A percentile compares a stretch with the other conserved stretches of the same genome.
Conservation (phyloP, 2,113 vertebrate species). For the Pyxicephalus adspersus region DNA sequence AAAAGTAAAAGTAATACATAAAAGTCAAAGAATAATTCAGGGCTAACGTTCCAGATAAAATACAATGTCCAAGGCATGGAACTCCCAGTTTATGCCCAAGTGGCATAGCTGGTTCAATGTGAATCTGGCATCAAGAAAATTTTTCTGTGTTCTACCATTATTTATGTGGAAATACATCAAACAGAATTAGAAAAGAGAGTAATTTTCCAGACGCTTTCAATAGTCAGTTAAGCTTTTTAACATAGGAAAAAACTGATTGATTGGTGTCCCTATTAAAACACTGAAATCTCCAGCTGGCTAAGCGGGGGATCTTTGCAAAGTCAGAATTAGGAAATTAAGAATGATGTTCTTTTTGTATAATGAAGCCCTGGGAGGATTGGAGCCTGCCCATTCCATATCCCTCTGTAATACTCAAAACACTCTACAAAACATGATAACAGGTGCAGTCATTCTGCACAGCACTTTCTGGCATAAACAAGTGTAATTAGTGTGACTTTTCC, state of each 20-base stretch:
- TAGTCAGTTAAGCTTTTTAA: constrained; percentile 23
- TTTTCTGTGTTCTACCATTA: neutral
- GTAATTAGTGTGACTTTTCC: neutral
- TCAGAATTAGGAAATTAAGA: constrained; percentile 54
- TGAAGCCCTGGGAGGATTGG: constrained; percentile 47
- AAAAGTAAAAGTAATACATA: too few relatives aligned
- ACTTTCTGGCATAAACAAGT: neutral
- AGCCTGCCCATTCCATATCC: constrained; percentile 40
- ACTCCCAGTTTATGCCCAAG: too few relatives aligned
- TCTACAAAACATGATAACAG: neutral
- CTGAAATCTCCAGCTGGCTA: constrained; percentile 52
- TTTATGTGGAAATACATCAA: constrained; percentile 1
- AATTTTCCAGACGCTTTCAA: constrained; percentile 2
- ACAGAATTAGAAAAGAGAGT: neutral
- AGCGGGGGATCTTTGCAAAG: constrained; percentile 51
- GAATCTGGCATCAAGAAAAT: too few relatives aligned
- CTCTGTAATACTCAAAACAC: constrained; percentile 21
- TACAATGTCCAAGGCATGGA: too few relatives aligned
- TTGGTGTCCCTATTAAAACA: constrained; percentile 50
- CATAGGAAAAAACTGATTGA: constrained; percentile 43
- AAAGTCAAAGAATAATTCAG: too few relatives aligned
- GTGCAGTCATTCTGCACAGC: neutral
- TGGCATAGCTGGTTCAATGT: too few relatives aligned
- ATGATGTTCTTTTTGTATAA: constrained; percentile 43
- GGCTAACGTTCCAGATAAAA: too few relatives aligned